phyloP scores from a whole-genome alignment of 2,797 vertebrate genomes.

The Siniperca scherzeri region DNA sequence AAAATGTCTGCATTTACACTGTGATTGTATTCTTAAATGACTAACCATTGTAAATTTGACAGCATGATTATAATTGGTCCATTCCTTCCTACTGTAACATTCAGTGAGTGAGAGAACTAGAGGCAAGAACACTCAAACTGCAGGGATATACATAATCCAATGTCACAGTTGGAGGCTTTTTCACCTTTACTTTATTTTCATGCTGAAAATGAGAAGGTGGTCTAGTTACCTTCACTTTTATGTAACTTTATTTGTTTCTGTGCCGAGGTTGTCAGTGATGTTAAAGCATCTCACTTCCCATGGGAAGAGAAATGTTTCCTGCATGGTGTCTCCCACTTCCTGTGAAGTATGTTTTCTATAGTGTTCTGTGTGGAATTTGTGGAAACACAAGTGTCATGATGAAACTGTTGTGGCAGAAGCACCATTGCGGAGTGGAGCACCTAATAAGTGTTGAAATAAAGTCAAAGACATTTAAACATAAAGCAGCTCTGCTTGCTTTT shows the following conservation, averaged over 20 bases:
- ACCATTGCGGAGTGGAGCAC: background rate
- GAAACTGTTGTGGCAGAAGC: conserved; percentile 3
- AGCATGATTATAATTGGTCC: conserved; percentile 19
- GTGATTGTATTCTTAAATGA: background rate
- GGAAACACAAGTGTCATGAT: background rate
- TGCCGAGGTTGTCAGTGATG: background rate
- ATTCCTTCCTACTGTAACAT: conserved; percentile 1
- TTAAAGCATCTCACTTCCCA: conserved; percentile 11
- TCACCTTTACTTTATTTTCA: conserved; percentile 5
- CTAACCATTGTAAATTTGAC: conserved; percentile 12
- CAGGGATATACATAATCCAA: conserved; percentile 2
- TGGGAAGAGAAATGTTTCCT: background rate
- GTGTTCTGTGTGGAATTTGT: background rate
- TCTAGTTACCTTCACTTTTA: background rate
- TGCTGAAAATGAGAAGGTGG: background rate
- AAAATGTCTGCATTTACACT: conserved; percentile 4
- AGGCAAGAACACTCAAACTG: conserved; percentile 8
- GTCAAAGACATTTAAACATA: background rate
- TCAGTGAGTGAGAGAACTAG: background rate
- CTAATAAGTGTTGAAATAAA: conserved; percentile 4
- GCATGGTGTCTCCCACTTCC: background rate
- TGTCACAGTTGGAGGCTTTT: conserved; percentile 8
- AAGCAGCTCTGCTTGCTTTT: conserved; percentile 11
- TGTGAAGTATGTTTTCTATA: conserved; percentile 4
- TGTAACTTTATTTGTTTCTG: background rate